These are phyloP conservation scores for Chaenocephalus aceratus DNA, from an alignment of 2,113 vertebrate genomes.

Conservation along the genomic window DNA sequence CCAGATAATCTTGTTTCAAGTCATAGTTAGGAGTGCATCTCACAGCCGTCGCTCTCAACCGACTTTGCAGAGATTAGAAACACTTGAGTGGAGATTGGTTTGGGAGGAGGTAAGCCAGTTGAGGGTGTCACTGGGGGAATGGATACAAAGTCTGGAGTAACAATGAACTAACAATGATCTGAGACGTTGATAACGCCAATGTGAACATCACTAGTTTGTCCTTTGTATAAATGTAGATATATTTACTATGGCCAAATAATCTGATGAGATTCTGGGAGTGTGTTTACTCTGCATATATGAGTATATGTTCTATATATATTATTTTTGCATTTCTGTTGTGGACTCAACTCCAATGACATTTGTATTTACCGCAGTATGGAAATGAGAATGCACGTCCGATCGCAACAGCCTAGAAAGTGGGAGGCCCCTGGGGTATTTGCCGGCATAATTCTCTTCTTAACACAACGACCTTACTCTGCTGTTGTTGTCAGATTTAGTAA, in stretches of 20 bases:
- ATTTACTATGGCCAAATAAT: neutral
- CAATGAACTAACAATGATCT: slow-evolving; percentile 44
- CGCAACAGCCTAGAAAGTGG: slow-evolving; percentile 50
- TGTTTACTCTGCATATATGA: slow-evolving; percentile 20
- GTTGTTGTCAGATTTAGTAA: slow-evolving; percentile 78
- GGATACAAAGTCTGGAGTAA: slow-evolving; percentile 19
- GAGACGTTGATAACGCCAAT: slow-evolving; percentile 23
- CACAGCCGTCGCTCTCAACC: slow-evolving; percentile 50
- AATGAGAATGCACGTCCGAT: slow-evolving; percentile 40
- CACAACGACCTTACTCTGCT: slow-evolving; percentile 71
- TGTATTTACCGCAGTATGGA: slow-evolving; percentile 45
- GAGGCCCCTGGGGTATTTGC: slow-evolving; percentile 64
- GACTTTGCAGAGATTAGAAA: slow-evolving; percentile 69
- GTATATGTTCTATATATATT: neutral
- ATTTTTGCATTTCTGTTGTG: slow-evolving; percentile 8
- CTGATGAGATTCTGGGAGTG: neutral
- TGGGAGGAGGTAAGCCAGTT: slow-evolving; percentile 45
- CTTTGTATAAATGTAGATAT: neutral
- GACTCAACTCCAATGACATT: slow-evolving; percentile 47
- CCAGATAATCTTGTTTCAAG: slow-evolving; percentile 59
- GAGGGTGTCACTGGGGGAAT: slow-evolving; percentile 10
- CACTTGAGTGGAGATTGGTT: slow-evolving; percentile 64
- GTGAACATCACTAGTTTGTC: neutral
- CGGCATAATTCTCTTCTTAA: slow-evolving; percentile 77
- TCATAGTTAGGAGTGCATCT: slow-evolving; percentile 54